Conservation (phyloP, 2,888 invertebrate genomes). For the Cephus spinipes region DNA sequence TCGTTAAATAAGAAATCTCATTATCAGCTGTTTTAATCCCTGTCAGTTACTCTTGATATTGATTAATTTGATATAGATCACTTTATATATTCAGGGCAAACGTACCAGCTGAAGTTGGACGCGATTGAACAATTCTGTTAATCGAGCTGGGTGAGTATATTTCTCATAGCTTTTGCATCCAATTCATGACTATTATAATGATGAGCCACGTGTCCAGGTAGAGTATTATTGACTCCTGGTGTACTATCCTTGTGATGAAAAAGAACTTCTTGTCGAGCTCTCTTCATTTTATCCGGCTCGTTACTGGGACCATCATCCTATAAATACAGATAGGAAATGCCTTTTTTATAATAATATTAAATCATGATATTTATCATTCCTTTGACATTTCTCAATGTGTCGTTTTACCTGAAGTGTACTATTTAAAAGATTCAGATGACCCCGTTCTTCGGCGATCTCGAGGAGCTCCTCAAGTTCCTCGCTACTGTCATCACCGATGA, state of each 20-base stretch:
- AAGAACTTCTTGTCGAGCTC: slow-evolving; percentile 72
- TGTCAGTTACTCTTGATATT: too few species aligned
- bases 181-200: slow-evolving; percentile 53
- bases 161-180: slow-evolving; percentile 54
- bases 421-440: slow-evolving; percentile 42
- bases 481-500: slow-evolving; percentile 84
- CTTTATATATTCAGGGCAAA: too few species aligned
- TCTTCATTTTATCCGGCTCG: slow-evolving; percentile 74
- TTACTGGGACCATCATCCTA: slow-evolving; percentile 70
- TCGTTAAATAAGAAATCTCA: too few species aligned
- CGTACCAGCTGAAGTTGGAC: too few species aligned
- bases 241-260: slow-evolving; percentile 69
- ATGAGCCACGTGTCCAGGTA: slow-evolving; percentile 13
- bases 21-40: too few species aligned
- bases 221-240: slow-evolving; percentile 2
- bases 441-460: slow-evolving; percentile 66
- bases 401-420: slow-evolving; percentile 25
- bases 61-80: too few species aligned
- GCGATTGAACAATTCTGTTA: too few species aligned
- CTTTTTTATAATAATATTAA: neutral
- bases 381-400: neutral
- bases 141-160: slow-evolving; percentile 48
- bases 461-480: slow-evolving; percentile 79
- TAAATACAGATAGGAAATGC: neutral
- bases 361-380: neutral